Conservation (phyloP, 2,888 invertebrate species). For the Artemia sinica region DNA sequence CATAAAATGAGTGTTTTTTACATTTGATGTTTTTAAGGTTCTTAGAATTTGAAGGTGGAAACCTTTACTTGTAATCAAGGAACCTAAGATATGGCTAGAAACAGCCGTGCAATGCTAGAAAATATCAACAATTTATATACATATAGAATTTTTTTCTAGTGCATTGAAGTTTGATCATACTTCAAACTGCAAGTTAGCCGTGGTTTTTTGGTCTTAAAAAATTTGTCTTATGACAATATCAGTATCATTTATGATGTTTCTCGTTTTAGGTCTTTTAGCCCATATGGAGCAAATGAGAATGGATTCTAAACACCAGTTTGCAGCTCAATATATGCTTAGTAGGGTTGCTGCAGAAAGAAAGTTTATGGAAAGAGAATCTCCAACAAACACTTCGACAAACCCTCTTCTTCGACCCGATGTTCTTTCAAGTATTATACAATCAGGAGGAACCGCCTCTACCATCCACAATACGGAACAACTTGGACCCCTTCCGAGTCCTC, state of each 20-base stretch:
- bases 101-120: too few species aligned
- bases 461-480: not conserved
- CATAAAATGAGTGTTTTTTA: too few species aligned
- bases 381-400: not conserved
- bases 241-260: not conserved
- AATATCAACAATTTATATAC: too few species aligned
- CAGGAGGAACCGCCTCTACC: not conserved
- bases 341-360: slow-evolving; percentile 75
- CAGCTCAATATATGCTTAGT: slow-evolving; percentile 77
- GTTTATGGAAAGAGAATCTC: slow-evolving; percentile 21
- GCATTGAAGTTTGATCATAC: not conserved
- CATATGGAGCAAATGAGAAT: slow-evolving; percentile 94
- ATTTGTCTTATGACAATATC: not conserved
- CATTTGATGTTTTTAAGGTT: too few species aligned
- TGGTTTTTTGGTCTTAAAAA: not conserved
- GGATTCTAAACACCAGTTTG: slow-evolving; percentile 90
- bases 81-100: too few species aligned
- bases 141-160: too few species aligned
- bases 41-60: too few species aligned
- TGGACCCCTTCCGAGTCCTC: not conserved
- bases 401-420: slow-evolving; percentile 11
- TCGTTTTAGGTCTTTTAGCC: slow-evolving; percentile 57
- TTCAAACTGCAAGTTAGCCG: not conserved
- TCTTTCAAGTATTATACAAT: not conserved
- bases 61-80: too few species aligned